Percentiles rank a stretch among this genome's conserved stretches.
Conservation (phyloP, 2,888 invertebrate species). For the Timema podura region DNA sequence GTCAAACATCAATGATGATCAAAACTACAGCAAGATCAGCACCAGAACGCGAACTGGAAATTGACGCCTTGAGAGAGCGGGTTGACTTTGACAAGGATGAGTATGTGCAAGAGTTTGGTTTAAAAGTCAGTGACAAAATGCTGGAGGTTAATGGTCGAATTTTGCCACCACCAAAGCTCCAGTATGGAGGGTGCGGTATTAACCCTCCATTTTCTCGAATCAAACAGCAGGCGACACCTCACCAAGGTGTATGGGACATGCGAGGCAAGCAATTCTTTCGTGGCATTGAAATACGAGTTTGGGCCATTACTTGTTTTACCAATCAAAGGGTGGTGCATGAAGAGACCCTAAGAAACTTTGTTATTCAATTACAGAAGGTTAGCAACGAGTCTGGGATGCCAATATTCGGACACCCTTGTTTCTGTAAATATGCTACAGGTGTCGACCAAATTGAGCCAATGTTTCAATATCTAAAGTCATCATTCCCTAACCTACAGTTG, state of each 20-base stretch:
- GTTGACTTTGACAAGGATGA: constrained; percentile 99
- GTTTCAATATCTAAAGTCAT: constrained; percentile 98
- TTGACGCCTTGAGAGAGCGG: constrained; percentile 93
- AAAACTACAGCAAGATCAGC: constrained; percentile 98
- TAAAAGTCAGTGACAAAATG: constrained; percentile 97
- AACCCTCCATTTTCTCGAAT: too few relatives aligned
- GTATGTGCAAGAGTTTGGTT: constrained; percentile 97
- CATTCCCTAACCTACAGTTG: constrained; percentile 91
- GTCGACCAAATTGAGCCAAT: constrained; percentile 99
- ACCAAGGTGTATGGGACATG: too few relatives aligned
- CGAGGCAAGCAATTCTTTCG: too few relatives aligned
- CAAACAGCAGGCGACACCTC: too few relatives aligned
- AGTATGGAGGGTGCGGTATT: constrained; percentile 98
- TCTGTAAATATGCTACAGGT: constrained; percentile 87
- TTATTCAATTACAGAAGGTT: too few relatives aligned
- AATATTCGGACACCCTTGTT: too few relatives aligned
- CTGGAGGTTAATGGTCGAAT: constrained; percentile 99
- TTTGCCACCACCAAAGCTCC: constrained; percentile 94
- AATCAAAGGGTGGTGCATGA: too few relatives aligned
- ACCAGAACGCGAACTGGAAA: constrained; percentile 94
- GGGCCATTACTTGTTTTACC: too few relatives aligned
- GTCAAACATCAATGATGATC: constrained; percentile 99
- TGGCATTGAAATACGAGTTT: too few relatives aligned
- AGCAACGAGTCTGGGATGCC: too few relatives aligned
- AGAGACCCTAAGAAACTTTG: too few relatives aligned